Conservation (phyloP, 1,140 invertebrate species). For the Drosophila teissieri region DNA sequence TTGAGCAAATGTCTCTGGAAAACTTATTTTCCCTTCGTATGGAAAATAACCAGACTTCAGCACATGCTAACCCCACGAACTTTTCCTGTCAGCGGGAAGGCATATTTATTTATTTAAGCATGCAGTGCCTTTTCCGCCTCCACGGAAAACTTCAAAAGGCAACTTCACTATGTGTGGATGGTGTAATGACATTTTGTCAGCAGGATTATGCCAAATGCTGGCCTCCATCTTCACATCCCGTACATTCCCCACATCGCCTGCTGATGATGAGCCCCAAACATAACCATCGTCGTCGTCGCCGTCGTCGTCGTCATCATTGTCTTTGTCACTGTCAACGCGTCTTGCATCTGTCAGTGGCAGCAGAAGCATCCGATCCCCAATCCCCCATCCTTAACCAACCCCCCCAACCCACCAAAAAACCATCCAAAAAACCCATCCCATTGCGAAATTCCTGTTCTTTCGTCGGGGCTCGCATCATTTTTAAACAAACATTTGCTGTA, state of each 20-base stretch:
- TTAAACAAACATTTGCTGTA: conserved; percentile 75
- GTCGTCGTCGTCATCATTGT: conserved; percentile 68
- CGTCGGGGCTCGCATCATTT: conserved; percentile 63
- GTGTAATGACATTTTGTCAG: conserved; percentile 82
- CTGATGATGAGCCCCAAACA: conserved; percentile 22
- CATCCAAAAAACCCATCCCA: conserved; percentile 13
- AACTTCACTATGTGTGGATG: conserved; percentile 58
- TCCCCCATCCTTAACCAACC: not conserved
- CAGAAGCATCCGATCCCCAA: conserved; percentile 13
- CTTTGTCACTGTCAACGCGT: conserved; percentile 77
- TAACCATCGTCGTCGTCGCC: conserved; percentile 42
- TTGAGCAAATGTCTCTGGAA: conserved; percentile 28
- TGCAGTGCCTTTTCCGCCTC: not conserved
- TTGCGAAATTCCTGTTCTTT: conserved; percentile 6
- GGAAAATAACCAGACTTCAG: conserved; percentile 13
- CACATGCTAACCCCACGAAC: not conserved
- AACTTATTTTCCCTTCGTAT: conserved; percentile 22
- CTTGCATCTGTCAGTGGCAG: conserved; percentile 74
- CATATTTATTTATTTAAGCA: conserved; percentile 38
- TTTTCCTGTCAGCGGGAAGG: conserved; percentile 18
- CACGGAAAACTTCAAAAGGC: conserved; percentile 62
- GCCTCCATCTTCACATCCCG: conserved; percentile 8
- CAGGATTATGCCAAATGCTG: conserved; percentile 66
- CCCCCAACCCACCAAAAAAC: too few species aligned
- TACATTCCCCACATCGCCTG: conserved; percentile 12